phyloP scores from a whole-genome alignment of 2,888 invertebrate genomes.

The Nowickia ferox region DNA sequence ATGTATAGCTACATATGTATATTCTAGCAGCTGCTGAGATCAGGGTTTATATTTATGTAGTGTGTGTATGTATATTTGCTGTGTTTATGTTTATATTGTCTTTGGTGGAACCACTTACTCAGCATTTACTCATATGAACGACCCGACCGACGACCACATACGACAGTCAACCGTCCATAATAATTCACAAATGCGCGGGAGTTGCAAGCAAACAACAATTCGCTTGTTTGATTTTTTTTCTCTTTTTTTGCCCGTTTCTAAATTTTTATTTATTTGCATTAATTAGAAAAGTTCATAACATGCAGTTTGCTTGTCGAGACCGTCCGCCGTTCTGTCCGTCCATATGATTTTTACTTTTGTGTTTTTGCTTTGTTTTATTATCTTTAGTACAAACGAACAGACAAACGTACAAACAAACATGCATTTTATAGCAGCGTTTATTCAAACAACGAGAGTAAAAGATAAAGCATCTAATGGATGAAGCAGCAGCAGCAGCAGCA shows the following conservation, averaged over 20 bases:
- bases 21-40: slow-evolving; percentile 66
- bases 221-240: slow-evolving; percentile 20
- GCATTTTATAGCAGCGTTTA: slow-evolving; percentile 38
- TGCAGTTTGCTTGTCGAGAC: slow-evolving; percentile 58
- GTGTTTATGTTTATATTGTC: slow-evolving; percentile 16
- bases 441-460: slow-evolving; percentile 43
- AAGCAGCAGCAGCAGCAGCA: slow-evolving; percentile 13
- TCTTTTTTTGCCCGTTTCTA: slow-evolving; percentile 21
- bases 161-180: slow-evolving; percentile 9
- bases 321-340: slow-evolving; percentile 18
- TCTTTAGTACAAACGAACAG: slow-evolving; percentile 54
- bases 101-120: slow-evolving; percentile 58
- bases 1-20: neutral
- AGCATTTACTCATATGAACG: slow-evolving; percentile 47
- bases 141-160: slow-evolving; percentile 20
- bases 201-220: slow-evolving; percentile 48
- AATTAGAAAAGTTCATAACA: slow-evolving; percentile 72
- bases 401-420: slow-evolving; percentile 38
- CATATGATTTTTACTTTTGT: slow-evolving; percentile 30
- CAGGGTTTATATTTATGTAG: slow-evolving; percentile 40
- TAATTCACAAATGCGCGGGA: slow-evolving; percentile 63
- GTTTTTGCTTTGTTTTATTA: slow-evolving; percentile 48
- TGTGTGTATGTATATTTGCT: neutral
- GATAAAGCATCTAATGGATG: slow-evolving; percentile 57
- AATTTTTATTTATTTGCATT: slow-evolving; percentile 67